Percentiles rank a stretch among this genome's conserved stretches.
Evolutionary conservation across 2,797 vertebrate genomes (phyloP).

Genomic region (Clarias fuscus): DNA sequence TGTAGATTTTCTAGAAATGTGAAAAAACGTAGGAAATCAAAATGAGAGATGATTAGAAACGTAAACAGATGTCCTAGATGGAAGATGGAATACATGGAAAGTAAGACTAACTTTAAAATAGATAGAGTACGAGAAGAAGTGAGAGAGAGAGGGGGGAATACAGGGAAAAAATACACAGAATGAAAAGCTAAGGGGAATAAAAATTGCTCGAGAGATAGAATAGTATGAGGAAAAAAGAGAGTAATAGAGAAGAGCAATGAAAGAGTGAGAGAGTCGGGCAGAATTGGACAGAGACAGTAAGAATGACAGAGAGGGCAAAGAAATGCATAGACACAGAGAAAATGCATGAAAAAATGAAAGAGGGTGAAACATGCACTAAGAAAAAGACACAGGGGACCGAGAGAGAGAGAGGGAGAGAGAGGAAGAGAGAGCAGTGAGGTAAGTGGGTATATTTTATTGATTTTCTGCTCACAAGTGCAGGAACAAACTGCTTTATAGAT

Average conservation of each 20-base stretch:
- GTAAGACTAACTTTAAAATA: not conserved
- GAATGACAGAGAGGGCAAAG: not conserved
- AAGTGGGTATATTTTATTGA: constrained; percentile 43
- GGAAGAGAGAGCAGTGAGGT: constrained; percentile 25
- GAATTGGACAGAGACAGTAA: not conserved
- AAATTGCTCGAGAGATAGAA: not conserved
- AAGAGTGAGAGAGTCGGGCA: not conserved
- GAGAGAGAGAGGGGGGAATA: not conserved
- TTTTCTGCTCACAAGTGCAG: constrained; percentile 46
- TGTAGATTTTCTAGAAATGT: not conserved
- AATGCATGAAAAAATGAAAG: not conserved
- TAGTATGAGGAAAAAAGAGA: not conserved
- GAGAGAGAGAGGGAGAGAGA: constrained; percentile 38
- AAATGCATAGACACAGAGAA: not conserved
- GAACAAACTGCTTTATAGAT: constrained; percentile 56
- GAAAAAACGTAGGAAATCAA: not conserved
- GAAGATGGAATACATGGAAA: not conserved
- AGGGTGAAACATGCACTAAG: not conserved
- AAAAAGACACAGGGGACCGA: not conserved
- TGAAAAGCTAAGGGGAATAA: not conserved
- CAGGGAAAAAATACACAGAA: not conserved
- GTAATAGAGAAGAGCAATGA: not conserved
- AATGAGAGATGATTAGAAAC: not conserved
- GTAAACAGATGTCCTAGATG: not conserved
- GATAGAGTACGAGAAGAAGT: not conserved